Evolutionary conservation across 2,113 vertebrate species (phyloP).

Genomic region (Perognathus longimembris): DNA sequence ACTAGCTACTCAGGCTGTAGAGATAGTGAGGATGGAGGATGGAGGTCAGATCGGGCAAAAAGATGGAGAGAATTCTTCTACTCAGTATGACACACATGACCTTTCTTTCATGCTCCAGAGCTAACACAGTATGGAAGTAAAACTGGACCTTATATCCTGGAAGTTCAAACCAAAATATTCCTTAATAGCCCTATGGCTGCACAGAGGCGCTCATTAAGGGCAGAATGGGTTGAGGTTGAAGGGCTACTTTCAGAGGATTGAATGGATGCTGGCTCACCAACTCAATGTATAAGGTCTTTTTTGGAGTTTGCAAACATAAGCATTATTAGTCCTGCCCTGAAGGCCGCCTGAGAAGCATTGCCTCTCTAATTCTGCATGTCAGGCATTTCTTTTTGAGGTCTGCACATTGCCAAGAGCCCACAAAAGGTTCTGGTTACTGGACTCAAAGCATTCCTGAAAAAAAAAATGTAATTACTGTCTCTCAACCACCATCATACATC

Average conservation of each 20-base stretch:
- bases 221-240: background rate
- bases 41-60: too few relatives aligned
- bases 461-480: slow-evolving; percentile 32
- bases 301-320: slow-evolving; percentile 45
- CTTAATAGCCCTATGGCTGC: background rate
- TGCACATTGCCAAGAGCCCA: slow-evolving; percentile 6
- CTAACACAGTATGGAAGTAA: background rate
- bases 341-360: background rate
- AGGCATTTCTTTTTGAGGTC: slow-evolving; percentile 28
- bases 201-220: background rate
- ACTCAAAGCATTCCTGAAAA: slow-evolving; percentile 42
- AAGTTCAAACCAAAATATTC: slow-evolving; percentile 19
- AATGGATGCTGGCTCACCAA: background rate
- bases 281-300: background rate
- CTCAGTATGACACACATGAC: too few relatives aligned
- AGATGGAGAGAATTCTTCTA: background rate
- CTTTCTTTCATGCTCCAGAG: slow-evolving; percentile 16
- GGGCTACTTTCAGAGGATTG: background rate
- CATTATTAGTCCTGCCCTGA: background rate
- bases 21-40: too few relatives aligned
- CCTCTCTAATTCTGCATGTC: background rate
- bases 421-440: slow-evolving; percentile 48
- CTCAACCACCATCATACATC: background rate
- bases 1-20: background rate
- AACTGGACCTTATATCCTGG: slow-evolving; percentile 22